phyloP scores from a whole-genome alignment of 2,888 invertebrate species.

The Eustalomyia histrio region DNA sequence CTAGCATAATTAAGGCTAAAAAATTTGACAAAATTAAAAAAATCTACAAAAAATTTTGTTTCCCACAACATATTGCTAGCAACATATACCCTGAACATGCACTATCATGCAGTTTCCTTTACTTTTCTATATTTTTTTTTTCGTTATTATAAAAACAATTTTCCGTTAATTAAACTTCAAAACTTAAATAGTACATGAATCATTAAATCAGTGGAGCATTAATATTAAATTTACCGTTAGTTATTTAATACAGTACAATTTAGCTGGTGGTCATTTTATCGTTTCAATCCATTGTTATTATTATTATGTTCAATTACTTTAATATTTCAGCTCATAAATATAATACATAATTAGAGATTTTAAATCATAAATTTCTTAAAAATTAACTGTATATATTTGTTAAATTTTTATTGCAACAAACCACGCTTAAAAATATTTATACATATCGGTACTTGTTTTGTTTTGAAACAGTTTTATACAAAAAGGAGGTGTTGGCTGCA shows the following conservation, averaged over 20 bases:
- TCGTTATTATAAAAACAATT: background rate
- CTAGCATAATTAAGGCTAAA: background rate
- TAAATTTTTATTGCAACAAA: background rate
- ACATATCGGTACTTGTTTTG: background rate
- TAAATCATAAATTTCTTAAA: background rate
- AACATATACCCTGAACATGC: background rate
- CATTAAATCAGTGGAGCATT: slow-evolving; percentile 2
- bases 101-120: background rate
- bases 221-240: background rate
- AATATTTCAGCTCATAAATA: slow-evolving; percentile 51
- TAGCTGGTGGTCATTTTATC: background rate
- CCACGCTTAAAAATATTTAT: background rate
- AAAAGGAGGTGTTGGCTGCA: slow-evolving; percentile 62
- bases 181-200: background rate
- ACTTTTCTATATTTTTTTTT: background rate
- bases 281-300: slow-evolving; percentile 19
- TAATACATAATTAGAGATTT: slow-evolving; percentile 22
- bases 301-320: slow-evolving; percentile 51
- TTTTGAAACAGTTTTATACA: background rate
- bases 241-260: background rate
- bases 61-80: slow-evolving; percentile 6
- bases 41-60: too few relatives aligned
- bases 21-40: too few relatives aligned
- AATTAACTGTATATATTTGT: background rate
- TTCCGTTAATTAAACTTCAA: slow-evolving; percentile 36